These are phyloP conservation scores for Blastobasis adustella DNA, from an alignment of 2,888 invertebrate species.

Conservation along the genomic window DNA sequence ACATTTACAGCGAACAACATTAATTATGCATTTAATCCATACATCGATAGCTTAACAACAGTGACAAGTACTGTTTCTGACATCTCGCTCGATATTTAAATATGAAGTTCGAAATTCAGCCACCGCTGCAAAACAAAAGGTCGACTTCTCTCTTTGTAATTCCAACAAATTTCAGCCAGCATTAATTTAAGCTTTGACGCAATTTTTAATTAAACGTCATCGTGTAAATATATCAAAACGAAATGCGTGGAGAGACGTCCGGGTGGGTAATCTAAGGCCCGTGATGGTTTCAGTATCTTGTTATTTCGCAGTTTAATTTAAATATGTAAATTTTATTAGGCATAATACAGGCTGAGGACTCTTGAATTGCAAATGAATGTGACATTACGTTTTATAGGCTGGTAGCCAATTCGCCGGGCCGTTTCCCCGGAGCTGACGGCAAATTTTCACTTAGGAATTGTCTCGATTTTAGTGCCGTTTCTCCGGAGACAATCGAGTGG, in stretches of 20 bases:
- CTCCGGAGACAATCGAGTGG: conserved; percentile 30
- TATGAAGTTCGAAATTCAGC: no score
- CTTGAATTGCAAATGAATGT: conserved; percentile 74
- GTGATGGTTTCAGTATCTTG: conserved; percentile 64
- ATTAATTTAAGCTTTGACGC: conserved; percentile 5
- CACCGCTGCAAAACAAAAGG: no score
- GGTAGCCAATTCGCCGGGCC: conserved; percentile 69
- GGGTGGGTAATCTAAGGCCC: conserved; percentile 45
- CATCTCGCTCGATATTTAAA: no score
- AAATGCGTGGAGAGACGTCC: conserved; percentile 20
- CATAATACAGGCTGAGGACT: conserved; percentile 70
- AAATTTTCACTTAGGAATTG: conserved; percentile 65
- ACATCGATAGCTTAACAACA: no score
- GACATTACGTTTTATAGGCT: conserved; percentile 72
- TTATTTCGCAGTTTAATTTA: conserved; percentile 73
- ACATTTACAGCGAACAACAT: no score
- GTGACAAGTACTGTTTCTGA: no score
- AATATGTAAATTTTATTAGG: conserved; percentile 75
- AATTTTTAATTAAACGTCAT: conserved; percentile 9
- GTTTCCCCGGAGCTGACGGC: conserved; percentile 57
- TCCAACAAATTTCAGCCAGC: background rate
- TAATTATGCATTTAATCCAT: no score
- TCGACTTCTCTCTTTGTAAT: background rate
- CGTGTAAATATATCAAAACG: conserved; percentile 13
- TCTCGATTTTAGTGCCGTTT: conserved; percentile 45